Percentiles rank a stretch among this genome's conserved stretches.
Conservation (phyloP, 1,140 invertebrate species). For the Temnothorax curvispinosus region DNA sequence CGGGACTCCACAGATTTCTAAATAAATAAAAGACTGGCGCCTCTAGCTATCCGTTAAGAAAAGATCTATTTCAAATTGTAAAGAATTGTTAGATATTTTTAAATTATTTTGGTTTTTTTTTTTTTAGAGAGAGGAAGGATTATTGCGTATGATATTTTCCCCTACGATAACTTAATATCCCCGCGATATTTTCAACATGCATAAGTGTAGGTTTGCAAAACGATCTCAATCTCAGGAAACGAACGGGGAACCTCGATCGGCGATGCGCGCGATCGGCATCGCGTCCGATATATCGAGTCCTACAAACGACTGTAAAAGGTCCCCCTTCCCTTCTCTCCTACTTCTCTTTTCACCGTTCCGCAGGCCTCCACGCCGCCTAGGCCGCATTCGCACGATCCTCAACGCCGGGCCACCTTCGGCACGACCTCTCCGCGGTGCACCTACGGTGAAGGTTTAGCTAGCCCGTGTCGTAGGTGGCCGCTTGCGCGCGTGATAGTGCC, state of each 20-base stretch:
- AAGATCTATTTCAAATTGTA: background rate
- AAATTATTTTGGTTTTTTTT: background rate
- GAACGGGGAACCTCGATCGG: constrained; percentile 33
- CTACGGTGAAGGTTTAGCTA: constrained; percentile 72
- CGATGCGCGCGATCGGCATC: constrained; percentile 63
- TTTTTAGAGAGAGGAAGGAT: background rate
- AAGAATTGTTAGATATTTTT: background rate
- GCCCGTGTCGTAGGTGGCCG: constrained; percentile 73
- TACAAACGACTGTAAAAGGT: constrained; percentile 75
- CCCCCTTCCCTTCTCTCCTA: constrained; percentile 36
- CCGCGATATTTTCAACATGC: background rate
- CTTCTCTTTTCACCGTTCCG: constrained; percentile 70
- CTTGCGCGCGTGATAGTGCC: constrained; percentile 50
- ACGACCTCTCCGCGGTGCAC: constrained; percentile 80
- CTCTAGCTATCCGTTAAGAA: background rate
- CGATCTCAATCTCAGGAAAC: constrained; percentile 3
- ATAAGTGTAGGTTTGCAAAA: background rate
- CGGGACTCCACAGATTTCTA: background rate
- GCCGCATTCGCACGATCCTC: constrained; percentile 84
- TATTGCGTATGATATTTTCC: background rate
- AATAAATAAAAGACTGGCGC: background rate
- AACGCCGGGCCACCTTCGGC: constrained; percentile 82
- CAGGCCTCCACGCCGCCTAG: constrained; percentile 69
- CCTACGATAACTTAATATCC: background rate
- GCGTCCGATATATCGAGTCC: constrained; percentile 74